Conservation (phyloP, 2,888 invertebrate genomes). For the Heteromyza rotundicornis region DNA sequence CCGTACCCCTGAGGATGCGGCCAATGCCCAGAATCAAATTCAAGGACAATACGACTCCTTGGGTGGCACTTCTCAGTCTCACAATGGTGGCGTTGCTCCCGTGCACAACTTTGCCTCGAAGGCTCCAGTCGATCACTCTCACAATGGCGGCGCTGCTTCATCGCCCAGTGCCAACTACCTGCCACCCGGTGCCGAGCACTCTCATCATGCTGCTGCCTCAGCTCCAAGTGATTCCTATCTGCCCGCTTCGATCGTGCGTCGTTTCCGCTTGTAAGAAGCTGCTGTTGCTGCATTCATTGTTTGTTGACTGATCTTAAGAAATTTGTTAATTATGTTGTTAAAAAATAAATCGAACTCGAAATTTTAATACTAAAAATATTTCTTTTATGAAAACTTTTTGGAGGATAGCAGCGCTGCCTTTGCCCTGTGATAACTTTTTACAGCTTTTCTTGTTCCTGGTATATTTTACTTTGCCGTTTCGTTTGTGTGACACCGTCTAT, state of each 20-base stretch:
- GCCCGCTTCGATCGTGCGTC: conserved; percentile 46
- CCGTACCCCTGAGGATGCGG: conserved; percentile 52
- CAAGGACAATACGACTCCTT: conserved; percentile 51
- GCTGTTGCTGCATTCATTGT: too few species aligned
- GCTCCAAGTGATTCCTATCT: background rate
- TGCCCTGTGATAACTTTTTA: too few species aligned
- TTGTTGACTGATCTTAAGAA: conserved; percentile 31
- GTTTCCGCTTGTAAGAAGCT: conserved; percentile 39
- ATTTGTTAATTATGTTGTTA: too few species aligned
- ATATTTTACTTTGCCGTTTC: too few species aligned
- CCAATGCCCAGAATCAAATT: conserved; percentile 50
- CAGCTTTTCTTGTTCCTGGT: too few species aligned
- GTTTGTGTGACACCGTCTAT: too few species aligned
- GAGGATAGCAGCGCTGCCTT: too few species aligned
- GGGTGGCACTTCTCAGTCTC: conserved; percentile 41
- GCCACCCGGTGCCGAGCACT: too few species aligned
- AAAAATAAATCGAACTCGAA: too few species aligned
- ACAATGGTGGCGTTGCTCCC: conserved; percentile 51
- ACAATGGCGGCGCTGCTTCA: background rate
- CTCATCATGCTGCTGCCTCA: background rate
- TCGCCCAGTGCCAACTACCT: background rate
- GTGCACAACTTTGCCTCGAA: conserved; percentile 50
- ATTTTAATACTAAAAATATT: too few species aligned
- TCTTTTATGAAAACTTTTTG: too few species aligned
- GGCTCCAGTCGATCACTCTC: conserved; percentile 20